Base-by-base conservation (phyloP, 2,888 invertebrate species). In the Agonopterix alstromeriana region DNA sequence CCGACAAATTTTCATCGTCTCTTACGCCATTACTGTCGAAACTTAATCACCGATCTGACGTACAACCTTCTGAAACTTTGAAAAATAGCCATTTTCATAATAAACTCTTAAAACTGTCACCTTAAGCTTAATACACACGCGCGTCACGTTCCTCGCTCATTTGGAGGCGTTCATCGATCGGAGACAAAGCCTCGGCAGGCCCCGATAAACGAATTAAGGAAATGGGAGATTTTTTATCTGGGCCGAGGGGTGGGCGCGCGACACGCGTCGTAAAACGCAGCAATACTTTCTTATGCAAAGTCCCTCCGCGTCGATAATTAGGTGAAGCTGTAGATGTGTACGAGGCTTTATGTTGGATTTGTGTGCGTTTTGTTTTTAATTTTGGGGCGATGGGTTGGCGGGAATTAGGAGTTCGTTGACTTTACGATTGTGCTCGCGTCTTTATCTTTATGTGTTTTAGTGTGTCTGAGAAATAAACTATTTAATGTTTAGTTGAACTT, bases 141-240 rank as follows among this genome's bases (percentile, higher is more conserved):
- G 80, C 76, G 80, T 82, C 87, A 85, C 86, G 86, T 86, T 69
- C 69, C 69, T 59, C 81, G 77, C 85, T 87, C 86, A 87, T 87
- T 87, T 85, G 81, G 74, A 78, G 77, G 78, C 81, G 73, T 75
- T 76, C 85, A 88, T 87, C 87, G 87, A 88, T 88, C 87, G 86
- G 76, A 86, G 86, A 87, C 87, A 88, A 87, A 86, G 87, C 83
- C 83, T 78, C 77, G 74, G 68, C 78, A 77, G 71, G 76, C 77
- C 82, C 84, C 87, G 87, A 88, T 88, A 88, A 88, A 88, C 87
- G 87, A 88, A 88, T 88, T 88, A 88, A 87, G 87, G 87, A 87
- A 87, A 87, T 86, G 85, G 87, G 86, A 87, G 87, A 88, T 88
- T 88, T 88, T 88, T 88, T 88, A 87, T 87, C 87, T 85, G 83